Evolutionary conservation across 1,140 invertebrate genomes (phyloP), one percentile per base, ranked within the genome.

Genomic region (Brachionus asplanchnoidis): DNA sequence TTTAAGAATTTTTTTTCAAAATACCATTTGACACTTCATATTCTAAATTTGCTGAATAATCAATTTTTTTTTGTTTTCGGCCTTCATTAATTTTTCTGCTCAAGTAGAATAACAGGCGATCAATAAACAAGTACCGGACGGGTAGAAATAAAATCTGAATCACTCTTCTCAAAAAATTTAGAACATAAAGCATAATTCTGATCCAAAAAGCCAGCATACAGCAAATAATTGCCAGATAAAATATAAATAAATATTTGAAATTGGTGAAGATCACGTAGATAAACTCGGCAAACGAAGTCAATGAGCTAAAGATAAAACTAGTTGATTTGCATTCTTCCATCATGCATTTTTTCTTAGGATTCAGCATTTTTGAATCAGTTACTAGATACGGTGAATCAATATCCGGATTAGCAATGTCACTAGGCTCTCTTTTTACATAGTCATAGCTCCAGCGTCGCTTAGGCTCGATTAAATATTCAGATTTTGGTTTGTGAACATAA

Each of bases 211-310:
- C 68, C 14, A 73, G 17, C 11, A 73, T 20, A 73, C 68, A 73
- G 23, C 68, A 73, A 20, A 20, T 40, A 73, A 42, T 42, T 2
- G 68, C 68, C 68, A 73, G 42, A 73, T 42, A 40, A 17, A 73
- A 73, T 11, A 73, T 73, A 42, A 73, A 73, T 42, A 73, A 50
- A 50, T 77, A 77, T 46, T 77, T 77, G 14, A 77, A 77, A 77
- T 77, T 77, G 6, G 73, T 77, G 6, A 77, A 50, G 12, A 77
- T 26, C 2, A 77, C 42, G 50, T 77, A 77, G 42, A 77, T 20
- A 50, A 77, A 12, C 26, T 77, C 17, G 2, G 73, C 73, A 9
- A 50, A 44, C 0, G 44, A 50, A 8, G 73, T 50, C 12, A 77
- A 77, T 23, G 20, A 14, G 42, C 12, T 50, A 77, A 77, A 77